These are phyloP conservation scores for Globicephala melas DNA, from an alignment of 2,113 vertebrate genomes.

Conservation along the genomic window DNA sequence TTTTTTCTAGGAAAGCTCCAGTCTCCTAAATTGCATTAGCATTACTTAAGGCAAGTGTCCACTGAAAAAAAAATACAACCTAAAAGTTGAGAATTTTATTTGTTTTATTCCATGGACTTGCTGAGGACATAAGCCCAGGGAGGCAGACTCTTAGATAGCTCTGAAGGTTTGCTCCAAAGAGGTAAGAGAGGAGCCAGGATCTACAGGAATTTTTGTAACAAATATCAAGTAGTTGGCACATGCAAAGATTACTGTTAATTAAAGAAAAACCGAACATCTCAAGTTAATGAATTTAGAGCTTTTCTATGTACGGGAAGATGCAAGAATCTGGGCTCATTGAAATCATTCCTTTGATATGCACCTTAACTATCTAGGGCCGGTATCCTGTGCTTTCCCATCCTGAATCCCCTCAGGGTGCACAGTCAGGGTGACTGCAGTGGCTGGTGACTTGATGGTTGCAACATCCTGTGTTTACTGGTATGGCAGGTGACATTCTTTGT, in stretches of 20 bases:
- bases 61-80: not conserved
- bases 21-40: not conserved
- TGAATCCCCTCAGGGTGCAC: not conserved
- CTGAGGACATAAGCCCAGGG: not conserved
- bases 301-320: not conserved
- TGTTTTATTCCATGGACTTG: not conserved
- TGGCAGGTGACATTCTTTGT: not conserved
- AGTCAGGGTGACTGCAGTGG: not conserved
- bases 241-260: not conserved
- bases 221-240: not conserved
- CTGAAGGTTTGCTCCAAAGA: not conserved
- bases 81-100: not conserved
- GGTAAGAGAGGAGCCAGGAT: not conserved
- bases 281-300: too few species aligned
- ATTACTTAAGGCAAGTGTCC: not conserved
- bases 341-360: not conserved
- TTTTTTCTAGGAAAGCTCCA: not conserved
- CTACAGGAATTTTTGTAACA: not conserved
- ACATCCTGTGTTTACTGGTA: not conserved
- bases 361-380: not conserved
- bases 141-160: not conserved
- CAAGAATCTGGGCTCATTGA: not conserved
- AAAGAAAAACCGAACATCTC: not conserved
- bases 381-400: not conserved
- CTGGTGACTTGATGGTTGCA: not conserved